Base-by-base conservation (phyloP, 2,888 invertebrate species). In the Drosophila yooni region DNA sequence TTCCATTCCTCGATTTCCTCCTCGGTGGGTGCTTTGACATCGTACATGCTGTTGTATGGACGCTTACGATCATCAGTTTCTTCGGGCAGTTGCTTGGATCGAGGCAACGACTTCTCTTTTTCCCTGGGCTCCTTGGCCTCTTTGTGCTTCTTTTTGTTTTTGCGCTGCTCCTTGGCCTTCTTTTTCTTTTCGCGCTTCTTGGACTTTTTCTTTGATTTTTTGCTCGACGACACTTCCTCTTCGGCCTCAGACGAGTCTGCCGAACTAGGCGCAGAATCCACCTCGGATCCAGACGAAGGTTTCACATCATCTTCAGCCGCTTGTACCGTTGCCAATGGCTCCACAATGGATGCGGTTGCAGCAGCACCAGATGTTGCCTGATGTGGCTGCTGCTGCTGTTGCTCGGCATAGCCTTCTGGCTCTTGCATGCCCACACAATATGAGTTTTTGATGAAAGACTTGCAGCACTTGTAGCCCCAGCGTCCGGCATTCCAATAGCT, bases 391-490 rank as follows among this genome's bases (percentile, higher is more conserved):
- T 60, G 58, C 11, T 62, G 62, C 21, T 80, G 83, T 25, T 76
- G 73, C 4, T 88, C 85, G 1, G 88, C 69, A 33, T 69, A 79
- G 15, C 73, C 79, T 57, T 90, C 91, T 2, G 78, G 85, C 27
- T 86, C 89, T 60, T 83, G 92, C 79, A 81, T 88, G 71, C 75
- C 91, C 29, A 92, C 89, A 57, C 92, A 93, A 60, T 93, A 93
- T 0, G 93, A 93, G 64, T 92, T 92, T 69, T 92, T 91, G 51
- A 99, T 95, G 75, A 96, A 96, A 0, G 98, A 98, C 92, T 98
- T 96, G 93, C 99, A 99, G 91, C 99, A 99, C 91, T 97, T 96
- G 93, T 96, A 99, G 0, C 99, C 99, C 99, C 99, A 99, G 72
- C 95, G 95, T 0, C 98, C 98, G 59, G 96, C 96, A 82, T 95